Base-by-base conservation (phyloP, 2,888 invertebrate genomes). In the Rosalia funebris region DNA sequence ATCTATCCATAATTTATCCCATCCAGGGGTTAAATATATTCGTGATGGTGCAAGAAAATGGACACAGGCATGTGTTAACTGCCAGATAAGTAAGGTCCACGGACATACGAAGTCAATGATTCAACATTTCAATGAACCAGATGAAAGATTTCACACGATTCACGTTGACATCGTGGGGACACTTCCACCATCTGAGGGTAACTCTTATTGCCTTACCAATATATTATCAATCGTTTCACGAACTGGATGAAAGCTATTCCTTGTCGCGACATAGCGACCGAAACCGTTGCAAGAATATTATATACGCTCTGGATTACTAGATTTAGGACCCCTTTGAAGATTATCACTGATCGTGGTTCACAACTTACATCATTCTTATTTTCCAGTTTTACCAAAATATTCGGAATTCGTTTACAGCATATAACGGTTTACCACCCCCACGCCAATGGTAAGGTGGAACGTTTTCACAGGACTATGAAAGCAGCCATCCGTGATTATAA, bases 401-500 rank as follows among this genome's bases (percentile, higher is more conserved):
- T 71, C 0, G 75, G 75, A 3, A 59, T 66, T 16, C n/a, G 69
- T 10, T 63, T 60, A 11, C 55, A 60, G 0, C 57, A 67, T 20
- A 77, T 75, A 1, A 76, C 77, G 0, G 61, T 75, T 9, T 78
- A 78, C 59, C 77, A 80, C 56, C 74, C 80, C 5, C 68, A 71
- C 34, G 64, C 77, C 0, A 82, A 82, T 53, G 81, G 80, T 1
- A 67, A 81, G 50, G 72, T 82, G 1, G 80, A 82, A 62, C 64
- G 80, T 2, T 75, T 77, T 55, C 82, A 83, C 62, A 66, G 82
- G 1, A 72, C 74, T 4, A 62, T 82, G 48, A 82, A 80, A 68
- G 70, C 79, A 0, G 76, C 34, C 9, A 5, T 25, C 3, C 25
- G 9, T 5, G 25, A 5, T 5, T 9, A 25, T 25, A 25, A 25